Percentiles rank a stretch among this genome's conserved stretches.
phyloP scores from a whole-genome alignment of 2,888 invertebrate genomes.

The Villa cingulata region DNA sequence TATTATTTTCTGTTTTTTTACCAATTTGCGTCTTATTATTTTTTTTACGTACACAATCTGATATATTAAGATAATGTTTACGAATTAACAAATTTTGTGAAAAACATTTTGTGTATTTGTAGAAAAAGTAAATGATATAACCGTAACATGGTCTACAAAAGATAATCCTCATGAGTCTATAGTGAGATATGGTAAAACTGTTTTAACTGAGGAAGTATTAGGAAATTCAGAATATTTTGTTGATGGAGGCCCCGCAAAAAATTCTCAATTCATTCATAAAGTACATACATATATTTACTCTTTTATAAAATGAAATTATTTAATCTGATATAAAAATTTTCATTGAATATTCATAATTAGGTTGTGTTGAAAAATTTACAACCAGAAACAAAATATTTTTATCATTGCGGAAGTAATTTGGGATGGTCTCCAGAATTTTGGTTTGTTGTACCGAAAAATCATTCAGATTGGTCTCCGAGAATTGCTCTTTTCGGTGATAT shows the following conservation, averaged over 20 bases:
- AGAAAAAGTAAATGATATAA: constrained; percentile 53
- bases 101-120: too few relatives aligned
- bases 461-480: constrained; percentile 59
- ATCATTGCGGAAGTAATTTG: constrained; percentile 62
- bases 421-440: constrained; percentile 75
- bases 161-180: constrained; percentile 50
- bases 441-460: constrained; percentile 57
- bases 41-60: too few relatives aligned
- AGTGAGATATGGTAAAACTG: constrained; percentile 59
- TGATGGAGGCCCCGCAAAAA: constrained; percentile 55
- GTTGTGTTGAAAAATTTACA: constrained; percentile 43
- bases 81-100: too few relatives aligned
- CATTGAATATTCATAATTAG: constrained; percentile 15
- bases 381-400: constrained; percentile 54
- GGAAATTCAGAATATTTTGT: constrained; percentile 52
- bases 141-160: constrained; percentile 73
- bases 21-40: too few relatives aligned
- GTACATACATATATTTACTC: constrained; percentile 32
- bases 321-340: too few relatives aligned
- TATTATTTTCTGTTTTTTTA: too few relatives aligned
- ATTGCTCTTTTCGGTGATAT: constrained; percentile 87
- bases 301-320: too few relatives aligned
- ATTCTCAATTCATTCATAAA: constrained; percentile 63
- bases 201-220: constrained; percentile 40
- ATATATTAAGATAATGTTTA: too few relatives aligned